Base-by-base conservation (phyloP, 2,888 invertebrate genomes). In the Nesidiocoris tenuis region DNA sequence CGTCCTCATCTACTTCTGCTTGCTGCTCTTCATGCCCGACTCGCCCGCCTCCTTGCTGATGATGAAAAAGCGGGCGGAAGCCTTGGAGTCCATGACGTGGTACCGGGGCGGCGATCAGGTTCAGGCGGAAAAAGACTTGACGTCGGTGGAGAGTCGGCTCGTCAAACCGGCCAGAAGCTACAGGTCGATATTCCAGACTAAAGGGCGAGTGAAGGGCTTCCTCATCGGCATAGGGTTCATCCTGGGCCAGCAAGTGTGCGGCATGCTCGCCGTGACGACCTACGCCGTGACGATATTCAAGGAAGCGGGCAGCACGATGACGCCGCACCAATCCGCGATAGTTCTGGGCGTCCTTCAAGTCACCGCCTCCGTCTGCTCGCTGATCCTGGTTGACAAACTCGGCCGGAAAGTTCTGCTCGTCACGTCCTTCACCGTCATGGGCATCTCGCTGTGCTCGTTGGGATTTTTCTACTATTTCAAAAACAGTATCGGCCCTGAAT, bases 1-100 rank as follows among this genome's bases (percentile, higher is more conserved):
- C 7, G 86, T 88, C 0, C 81, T 86, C 0, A 7, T 86, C 0
- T 86, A 87, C 61, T 76, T 87, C 0, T 67, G 86, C 0, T 78
- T 85, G 2, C 86, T 87, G 78, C 81, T 85, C 16, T 82, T 83
- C 82, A 78, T 89, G 83, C 90, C 89, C 0, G 90, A 90, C 79
- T 87, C 89, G 0, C 90, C 90, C 0, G 84, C 87, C 0, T 87
- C 83, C 76, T 82, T 87, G 7, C 82, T 87, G 57, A 85, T 84
- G 79, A 82, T 79, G 54, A 85, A 85, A 7, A 82, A 83, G 16
- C 71, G 81, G 63, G 83, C 84, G 70, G 88, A 88, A 78, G 86
- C 86, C 0, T 79, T 83, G 25, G 79, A 80, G 12, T 81, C 85
- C 12, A 76, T 82, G 21, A 64, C 77, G 7, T 81, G 82, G 81